These are phyloP conservation scores for Mythimna albipuncta DNA, from an alignment of 2,888 invertebrate genomes.

Conservation along the genomic window DNA sequence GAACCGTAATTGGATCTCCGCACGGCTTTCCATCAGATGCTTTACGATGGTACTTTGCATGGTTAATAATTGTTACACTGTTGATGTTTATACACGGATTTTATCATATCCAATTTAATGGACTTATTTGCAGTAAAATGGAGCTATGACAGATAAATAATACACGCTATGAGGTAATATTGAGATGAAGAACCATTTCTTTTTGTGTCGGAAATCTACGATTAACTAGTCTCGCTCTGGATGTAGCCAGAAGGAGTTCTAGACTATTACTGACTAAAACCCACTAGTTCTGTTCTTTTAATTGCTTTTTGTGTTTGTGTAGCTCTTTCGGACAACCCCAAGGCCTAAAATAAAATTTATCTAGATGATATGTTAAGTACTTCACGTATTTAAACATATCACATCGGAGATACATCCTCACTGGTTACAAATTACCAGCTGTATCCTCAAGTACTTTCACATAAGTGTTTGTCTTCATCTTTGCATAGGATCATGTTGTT, in stretches of 20 bases:
- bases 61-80: conserved; percentile 27
- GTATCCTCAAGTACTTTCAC: background rate
- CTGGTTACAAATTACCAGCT: background rate
- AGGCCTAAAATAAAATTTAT: background rate
- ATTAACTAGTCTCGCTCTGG: too few species aligned
- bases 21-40: conserved; percentile 62
- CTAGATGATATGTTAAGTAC: background rate
- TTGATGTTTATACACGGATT: conserved; percentile 21
- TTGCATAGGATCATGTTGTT: conserved; percentile 16
- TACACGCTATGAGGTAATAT: background rate
- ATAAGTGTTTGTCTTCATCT: background rate
- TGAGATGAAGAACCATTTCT: too few species aligned
- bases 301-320: too few species aligned
- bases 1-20: conserved; percentile 68
- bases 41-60: conserved; percentile 47
- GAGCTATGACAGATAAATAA: background rate
- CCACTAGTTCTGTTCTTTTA: too few species aligned
- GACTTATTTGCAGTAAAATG: background rate
- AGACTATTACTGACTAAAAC: too few species aligned
- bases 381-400: background rate
- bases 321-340: too few species aligned
- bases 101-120: conserved; percentile 9
- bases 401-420: background rate
- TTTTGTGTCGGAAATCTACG: too few species aligned
- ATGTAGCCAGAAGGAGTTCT: too few species aligned